These are phyloP conservation scores for Amphimallon solstitiale DNA, from an alignment of 2,888 invertebrate species.

Conservation along the genomic window DNA sequence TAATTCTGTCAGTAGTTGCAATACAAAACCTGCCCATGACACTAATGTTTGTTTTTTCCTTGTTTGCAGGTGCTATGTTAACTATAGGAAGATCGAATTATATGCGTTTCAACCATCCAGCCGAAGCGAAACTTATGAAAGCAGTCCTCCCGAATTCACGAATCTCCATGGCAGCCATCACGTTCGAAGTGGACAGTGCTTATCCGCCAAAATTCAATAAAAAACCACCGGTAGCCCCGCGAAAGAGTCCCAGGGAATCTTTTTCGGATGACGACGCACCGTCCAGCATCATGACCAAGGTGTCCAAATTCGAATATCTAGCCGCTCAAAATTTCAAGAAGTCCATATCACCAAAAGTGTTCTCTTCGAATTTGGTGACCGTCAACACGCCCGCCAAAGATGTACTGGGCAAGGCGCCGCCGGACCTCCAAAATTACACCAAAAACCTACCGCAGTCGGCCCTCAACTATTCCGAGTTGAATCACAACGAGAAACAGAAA, in stretches of 20 bases:
- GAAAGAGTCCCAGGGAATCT: constrained; percentile 64
- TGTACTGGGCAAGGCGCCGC: constrained; percentile 72
- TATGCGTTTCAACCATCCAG: constrained; percentile 92
- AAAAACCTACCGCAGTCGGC: constrained; percentile 68
- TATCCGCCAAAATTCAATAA: constrained; percentile 64
- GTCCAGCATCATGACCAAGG: constrained; percentile 77
- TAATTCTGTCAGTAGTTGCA: no score
- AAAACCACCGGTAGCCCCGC: constrained; percentile 74
- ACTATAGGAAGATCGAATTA: constrained; percentile 92
- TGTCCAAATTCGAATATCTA: constrained; percentile 83
- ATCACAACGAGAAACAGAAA: constrained; percentile 58
- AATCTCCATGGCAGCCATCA: constrained; percentile 82
- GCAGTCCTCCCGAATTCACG: constrained; percentile 81
- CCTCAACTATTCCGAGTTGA: constrained; percentile 62
- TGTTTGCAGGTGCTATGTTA: constrained; percentile 83
- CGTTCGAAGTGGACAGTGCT: constrained; percentile 66
- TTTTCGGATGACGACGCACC: constrained; percentile 67
- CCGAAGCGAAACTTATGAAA: constrained; percentile 88
- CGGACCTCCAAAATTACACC: constrained; percentile 71
- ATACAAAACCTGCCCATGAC: no score
- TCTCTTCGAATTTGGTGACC: constrained; percentile 79
- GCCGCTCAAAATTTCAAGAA: constrained; percentile 73
- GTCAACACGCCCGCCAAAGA: constrained; percentile 86
- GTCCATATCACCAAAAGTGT: constrained; percentile 79
- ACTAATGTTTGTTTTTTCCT: not conserved